Percentiles rank a stretch among this genome's conserved stretches.
Conservation (phyloP, 2,113 vertebrate genomes). For the Australoheros scitulus region DNA sequence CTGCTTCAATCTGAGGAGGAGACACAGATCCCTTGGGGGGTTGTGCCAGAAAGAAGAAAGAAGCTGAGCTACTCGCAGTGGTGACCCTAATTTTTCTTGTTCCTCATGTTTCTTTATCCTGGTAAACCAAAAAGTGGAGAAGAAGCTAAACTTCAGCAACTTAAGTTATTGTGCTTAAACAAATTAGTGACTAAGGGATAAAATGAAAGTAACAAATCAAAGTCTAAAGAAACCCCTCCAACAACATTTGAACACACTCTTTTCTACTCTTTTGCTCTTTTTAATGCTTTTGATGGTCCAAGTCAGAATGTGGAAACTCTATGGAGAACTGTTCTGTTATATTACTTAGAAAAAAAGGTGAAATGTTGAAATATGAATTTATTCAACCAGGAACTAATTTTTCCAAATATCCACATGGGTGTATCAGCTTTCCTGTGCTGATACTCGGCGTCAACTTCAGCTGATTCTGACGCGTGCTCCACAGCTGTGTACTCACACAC, state of each 20-base stretch:
- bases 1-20: not conserved
- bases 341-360: rapidly evolving
- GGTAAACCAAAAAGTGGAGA: not conserved
- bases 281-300: not conserved
- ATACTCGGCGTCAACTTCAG: no score
- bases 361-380: not conserved
- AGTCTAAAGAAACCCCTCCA: rapidly evolving
- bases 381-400: rapidly evolving
- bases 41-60: not conserved
- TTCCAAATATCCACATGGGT: not conserved
- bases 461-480: no score
- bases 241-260: not conserved
- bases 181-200: not conserved
- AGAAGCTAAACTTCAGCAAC: not conserved
- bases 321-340: not conserved
- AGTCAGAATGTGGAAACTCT: not conserved
- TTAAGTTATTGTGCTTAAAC: not conserved
- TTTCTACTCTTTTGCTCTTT: not conserved
- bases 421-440: no score
- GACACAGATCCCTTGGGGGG: not conserved
- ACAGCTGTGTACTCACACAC: no score
- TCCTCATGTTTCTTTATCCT: not conserved
- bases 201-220: not conserved
- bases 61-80: not conserved
- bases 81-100: not conserved